A percentile compares a stretch with the other conserved stretches of the same genome.
phyloP scores from a whole-genome alignment of 92 coral and sea anemone species.

The Muricea muricata region DNA sequence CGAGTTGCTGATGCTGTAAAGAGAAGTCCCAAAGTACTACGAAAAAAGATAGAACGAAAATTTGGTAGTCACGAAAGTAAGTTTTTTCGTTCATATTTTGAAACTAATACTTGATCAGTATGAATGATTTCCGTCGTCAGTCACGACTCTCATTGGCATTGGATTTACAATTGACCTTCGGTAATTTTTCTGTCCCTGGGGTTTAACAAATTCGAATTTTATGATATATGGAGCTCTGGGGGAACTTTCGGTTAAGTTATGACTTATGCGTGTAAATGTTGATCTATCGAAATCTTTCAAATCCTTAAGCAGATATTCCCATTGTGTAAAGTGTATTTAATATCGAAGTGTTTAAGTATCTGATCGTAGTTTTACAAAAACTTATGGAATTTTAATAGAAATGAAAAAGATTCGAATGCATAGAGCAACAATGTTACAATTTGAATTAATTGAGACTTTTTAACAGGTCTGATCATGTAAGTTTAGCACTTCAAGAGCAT shows the following conservation, averaged over 20 bases:
- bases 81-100: neutral
- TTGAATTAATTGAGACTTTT: conserved; percentile 12
- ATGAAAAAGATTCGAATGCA: neutral
- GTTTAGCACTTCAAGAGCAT: too few species aligned
- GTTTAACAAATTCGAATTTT: neutral
- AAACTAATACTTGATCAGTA: neutral
- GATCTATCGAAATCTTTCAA: neutral
- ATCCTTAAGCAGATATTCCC: neutral
- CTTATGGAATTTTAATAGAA: neutral
- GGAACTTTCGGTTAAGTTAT: neutral
- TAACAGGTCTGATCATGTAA: neutral
- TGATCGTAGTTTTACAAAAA: neutral
- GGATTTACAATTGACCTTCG: neutral
- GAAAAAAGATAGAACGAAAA: conserved; percentile 70
- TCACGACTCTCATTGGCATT: neutral
- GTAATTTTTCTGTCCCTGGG: neutral
- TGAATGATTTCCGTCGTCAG: neutral
- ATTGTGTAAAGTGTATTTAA: neutral
- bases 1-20: conserved; percentile 88
- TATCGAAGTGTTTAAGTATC: neutral
- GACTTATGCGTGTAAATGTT: neutral
- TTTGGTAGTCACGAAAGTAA: conserved; percentile 73
- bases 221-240: neutral
- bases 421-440: neutral
- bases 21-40: conserved; percentile 87